A percentile compares a stretch with the other conserved stretches of the same genome.
These are phyloP conservation scores for Dolichallabes microphthalmus DNA, from an alignment of 2,113 vertebrate species.

Conservation along the genomic window DNA sequence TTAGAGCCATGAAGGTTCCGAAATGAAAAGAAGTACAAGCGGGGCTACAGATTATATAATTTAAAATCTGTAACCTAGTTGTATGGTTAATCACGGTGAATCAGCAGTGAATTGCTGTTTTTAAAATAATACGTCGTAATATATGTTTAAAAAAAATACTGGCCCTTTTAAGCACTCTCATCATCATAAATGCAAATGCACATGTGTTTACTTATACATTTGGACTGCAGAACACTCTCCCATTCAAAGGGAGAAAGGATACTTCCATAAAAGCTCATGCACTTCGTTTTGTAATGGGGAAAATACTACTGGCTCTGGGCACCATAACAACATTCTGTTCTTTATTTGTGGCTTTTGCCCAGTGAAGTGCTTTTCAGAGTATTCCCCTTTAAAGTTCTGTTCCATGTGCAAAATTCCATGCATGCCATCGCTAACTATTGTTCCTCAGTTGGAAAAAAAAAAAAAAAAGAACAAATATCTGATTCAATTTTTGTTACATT, in stretches of 20 bases:
- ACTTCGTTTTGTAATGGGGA: conserved; percentile 60
- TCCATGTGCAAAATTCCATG: conserved; percentile 90
- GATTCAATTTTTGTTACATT: conserved; percentile 84
- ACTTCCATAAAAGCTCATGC: conserved; percentile 56
- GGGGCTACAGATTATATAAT: not conserved
- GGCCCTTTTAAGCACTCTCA: conserved; percentile 48
- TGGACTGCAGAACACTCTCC: conserved; percentile 72
- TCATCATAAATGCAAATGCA: conserved; percentile 51
- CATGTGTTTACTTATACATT: conserved; percentile 57
- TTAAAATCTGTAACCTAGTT: not conserved
- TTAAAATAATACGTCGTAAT: no score
- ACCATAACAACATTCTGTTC: conserved; percentile 45
- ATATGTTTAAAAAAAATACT: not conserved
- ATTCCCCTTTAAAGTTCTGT: conserved; percentile 93
- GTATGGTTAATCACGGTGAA: conserved; percentile 1
- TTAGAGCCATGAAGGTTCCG: not conserved
- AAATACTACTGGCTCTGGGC: conserved; percentile 58
- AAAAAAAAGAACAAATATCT: conserved; percentile 64
- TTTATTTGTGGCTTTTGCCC: conserved; percentile 57
- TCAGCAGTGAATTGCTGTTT: not conserved
- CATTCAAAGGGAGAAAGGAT: conserved; percentile 57
- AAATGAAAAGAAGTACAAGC: not conserved
- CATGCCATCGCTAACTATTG: conserved; percentile 91
- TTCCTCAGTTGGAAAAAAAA: conserved; percentile 74
- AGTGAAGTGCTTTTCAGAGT: conserved; percentile 70